These are phyloP conservation scores for Alces alces DNA, from an alignment of 2,113 vertebrate genomes.

Conservation along the genomic window DNA sequence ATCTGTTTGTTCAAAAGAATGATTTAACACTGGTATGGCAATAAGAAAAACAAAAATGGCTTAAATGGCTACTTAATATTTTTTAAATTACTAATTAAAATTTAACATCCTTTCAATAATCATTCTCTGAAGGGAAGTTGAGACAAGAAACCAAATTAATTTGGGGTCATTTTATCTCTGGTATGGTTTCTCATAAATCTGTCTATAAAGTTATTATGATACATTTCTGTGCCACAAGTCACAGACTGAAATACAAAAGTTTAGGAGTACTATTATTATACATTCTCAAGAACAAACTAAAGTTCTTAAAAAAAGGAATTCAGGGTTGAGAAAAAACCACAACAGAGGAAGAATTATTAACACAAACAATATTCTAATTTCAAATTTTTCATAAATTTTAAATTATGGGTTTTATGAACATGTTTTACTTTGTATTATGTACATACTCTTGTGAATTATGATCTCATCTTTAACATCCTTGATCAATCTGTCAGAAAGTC, in stretches of 20 bases:
- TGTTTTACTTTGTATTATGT: neutral
- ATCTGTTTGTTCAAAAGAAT: neutral
- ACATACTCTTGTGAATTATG: neutral
- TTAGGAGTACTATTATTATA: neutral
- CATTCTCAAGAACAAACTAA: neutral
- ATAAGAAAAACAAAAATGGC: neutral
- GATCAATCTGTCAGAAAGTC: neutral
- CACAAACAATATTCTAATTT: neutral
- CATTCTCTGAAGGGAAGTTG: neutral
- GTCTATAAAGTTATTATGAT: neutral
- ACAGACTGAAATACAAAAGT: neutral
- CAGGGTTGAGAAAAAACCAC: neutral
- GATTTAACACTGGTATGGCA: neutral
- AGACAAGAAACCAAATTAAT: neutral
- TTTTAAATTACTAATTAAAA: slow-evolving; percentile 3
- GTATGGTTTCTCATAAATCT: slow-evolving; percentile 1
- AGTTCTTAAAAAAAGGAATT: neutral
- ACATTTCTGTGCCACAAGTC: neutral
- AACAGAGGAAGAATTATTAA: neutral
- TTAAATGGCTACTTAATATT: neutral
- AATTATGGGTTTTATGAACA: neutral
- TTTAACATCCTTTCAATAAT: slow-evolving; percentile 8
- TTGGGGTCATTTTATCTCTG: neutral
- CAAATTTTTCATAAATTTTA: neutral
- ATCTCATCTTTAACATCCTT: neutral